Base-by-base conservation (phyloP, 1,140 invertebrate species). In the Caenorhabditis latens region DNA sequence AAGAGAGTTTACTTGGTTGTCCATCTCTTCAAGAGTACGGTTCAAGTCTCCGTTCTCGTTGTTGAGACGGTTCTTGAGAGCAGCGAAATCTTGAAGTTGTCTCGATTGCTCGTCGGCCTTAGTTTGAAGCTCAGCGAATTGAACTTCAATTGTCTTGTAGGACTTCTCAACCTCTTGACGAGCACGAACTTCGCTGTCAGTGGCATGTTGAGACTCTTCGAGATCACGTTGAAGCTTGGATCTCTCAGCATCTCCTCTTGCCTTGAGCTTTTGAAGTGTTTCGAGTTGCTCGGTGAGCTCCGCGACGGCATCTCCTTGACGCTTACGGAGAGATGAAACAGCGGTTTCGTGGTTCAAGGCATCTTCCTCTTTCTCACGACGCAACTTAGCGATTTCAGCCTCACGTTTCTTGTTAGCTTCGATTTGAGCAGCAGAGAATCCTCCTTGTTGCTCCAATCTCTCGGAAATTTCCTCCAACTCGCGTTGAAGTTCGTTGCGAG, bases 331-430 rank as follows among this genome's bases (percentile, higher is more conserved):
- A 93, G 96, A 96, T 91, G 96, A 95, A 91, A 99, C 95, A 90
- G 96, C 96, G 87, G 96, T 95, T 94, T 99, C 98, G 93, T 99
- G 97, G 94, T 99, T 97, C 93, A 99, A 96, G 94, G 98, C 98
- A 92, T 96, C 95, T 94, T 99, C 98, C 94, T 99, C 98, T 90
- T 99, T 95, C 94, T 99, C 98, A 92, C 98, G 96, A 91, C 97
- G 96, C 67, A 99, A 95, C 94, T 99, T 99, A 94, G 96, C 95
- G 88, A 99, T 95, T 94, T 99, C 98, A 91, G 97, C 96, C 94
- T 99, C 98, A 90, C 98, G 96, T 94, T 99, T 99, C 95, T 99
- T 99, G 95, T 99, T 99, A 91, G 99, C 95, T 94, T 99, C 98
- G 93, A 99, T 96, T 94, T 99, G 98, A 90, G 98, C 97, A 84